Evolutionary conservation across 2,113 vertebrate genomes (phyloP), one percentile per base, ranked within the genome.

Genomic region (Apeltes quadracus): DNA sequence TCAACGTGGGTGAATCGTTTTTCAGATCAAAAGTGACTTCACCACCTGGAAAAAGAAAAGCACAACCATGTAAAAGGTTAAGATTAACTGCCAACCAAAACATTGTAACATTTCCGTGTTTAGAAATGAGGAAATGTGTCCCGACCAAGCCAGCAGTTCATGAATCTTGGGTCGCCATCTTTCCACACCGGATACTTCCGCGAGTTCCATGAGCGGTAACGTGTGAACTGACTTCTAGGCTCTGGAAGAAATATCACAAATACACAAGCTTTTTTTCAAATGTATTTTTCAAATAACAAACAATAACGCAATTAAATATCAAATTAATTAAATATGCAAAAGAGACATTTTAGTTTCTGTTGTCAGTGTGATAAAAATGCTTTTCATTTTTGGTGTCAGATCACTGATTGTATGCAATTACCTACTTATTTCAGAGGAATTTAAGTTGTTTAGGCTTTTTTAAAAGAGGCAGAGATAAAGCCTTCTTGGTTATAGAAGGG

Each of bases 1-100:
- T 84, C 82, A 98, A 88, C 1, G 95, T 97, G 25, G 97, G 97
- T 0, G 93, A 94, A 14, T 98, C 97, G 3, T 94, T 98, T 75
- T 90, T 93, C 74, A 98, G 70, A 59, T 95, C 87, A 72, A 98
- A 93, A 20, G 95, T 88, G 34, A 98, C 92, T 1, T 94, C 80
- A 7, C 96, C 97, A 1, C 97, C 97, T 98, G 69, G 53, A 56
- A 76, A 68, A 27, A 69, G 82, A 5, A 39, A 14, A 10, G 36
- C 0, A 53, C 10, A 38, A 53, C 27, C 53, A 43, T 67, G 53
- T 55, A 61, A 39, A 3, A 32, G 25, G 0, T 69, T 61, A 41
- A 6, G 10, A 69, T 22, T 2, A 13, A 43, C 11, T 36, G 20
- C 2, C 1, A 56, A 16, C 71, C 16, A 62, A 1, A 67, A 22